Evolutionary conservation across 1,140 invertebrate species (phyloP), one percentile per base, ranked within the genome.

Genomic region (Heliconius hewitsoni): DNA sequence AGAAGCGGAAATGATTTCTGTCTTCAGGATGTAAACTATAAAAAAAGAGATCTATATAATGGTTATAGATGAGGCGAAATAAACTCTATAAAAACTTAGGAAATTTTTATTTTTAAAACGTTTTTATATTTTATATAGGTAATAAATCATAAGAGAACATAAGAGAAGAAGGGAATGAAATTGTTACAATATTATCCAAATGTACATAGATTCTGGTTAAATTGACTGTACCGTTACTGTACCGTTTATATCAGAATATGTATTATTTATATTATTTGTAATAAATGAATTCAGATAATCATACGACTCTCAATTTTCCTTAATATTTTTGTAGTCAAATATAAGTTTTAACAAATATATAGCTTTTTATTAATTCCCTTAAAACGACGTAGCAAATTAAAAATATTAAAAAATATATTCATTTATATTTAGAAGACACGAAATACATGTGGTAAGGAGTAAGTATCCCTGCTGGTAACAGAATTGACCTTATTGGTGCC

Each of bases 211-310:
- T 75, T 78, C 80, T 78, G 57, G 60, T 81, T 55, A 78, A 81
- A 78, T 75, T 81, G 73, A 78, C 74, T 77, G 80, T 81, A 83
- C 75, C 80, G 71, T 79, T 73, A 78, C 74, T 77, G 80, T 81
- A 83, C 75, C 80, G 71, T 79, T 73, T 88, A 88, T 76, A 86
- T 85, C 84, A 85, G 87, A 86, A 85, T 84, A 87, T 87, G 84
- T 89, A 91, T 91, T 89, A 90, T 92, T 93, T 91, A 91, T 91
- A 90, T 90, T 89, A 88, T 89, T 90, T 91, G 86, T 88, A 89
- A 88, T 89, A 89, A 90, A 90, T 83, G 83, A 84, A 87, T 89
- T 88, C 76, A 77, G 75, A 80, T 86, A 82, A 80, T 80, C 81
- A 82, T 86, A 83, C 76, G 83, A 83, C 81, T 85, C 84, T 85